A percentile compares a stretch with the other conserved stretches of the same genome.
Conservation (phyloP, 1,140 invertebrate species). For the Caenorhabditis brenneri region DNA sequence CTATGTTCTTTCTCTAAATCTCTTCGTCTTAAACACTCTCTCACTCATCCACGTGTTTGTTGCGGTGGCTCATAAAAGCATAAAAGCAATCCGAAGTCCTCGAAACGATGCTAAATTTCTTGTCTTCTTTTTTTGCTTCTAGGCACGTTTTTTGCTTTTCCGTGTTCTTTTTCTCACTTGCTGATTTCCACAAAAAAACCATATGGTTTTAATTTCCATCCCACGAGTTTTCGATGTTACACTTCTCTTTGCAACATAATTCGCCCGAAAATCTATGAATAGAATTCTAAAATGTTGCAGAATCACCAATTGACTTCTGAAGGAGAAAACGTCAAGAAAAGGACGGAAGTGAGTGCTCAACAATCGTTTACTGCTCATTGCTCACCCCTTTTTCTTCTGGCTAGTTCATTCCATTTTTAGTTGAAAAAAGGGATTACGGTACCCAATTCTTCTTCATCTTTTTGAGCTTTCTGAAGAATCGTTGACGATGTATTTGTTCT, state of each 20-base stretch:
- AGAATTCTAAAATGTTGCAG: neutral
- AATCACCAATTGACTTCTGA: neutral
- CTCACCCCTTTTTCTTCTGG: neutral
- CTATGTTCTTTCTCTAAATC: neutral
- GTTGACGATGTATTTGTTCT: neutral
- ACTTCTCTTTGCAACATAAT: neutral
- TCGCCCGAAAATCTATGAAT: neutral
- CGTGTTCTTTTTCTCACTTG: neutral
- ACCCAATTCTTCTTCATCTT: neutral
- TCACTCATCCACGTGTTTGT: slow-evolving; percentile 20
- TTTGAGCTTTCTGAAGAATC: neutral
- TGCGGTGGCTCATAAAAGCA: slow-evolving; percentile 15
- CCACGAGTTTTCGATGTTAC: neutral
- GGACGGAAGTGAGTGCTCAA: slow-evolving; percentile 2
- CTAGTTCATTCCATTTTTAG: slow-evolving; percentile 19
- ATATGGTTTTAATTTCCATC: neutral
- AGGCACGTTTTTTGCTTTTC: neutral
- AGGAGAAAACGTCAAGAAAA: neutral
- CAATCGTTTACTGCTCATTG: neutral
- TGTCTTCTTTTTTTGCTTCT: neutral
- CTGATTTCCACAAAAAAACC: neutral
- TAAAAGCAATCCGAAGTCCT: neutral
- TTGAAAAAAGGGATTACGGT: neutral
- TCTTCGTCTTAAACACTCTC: neutral
- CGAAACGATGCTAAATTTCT: neutral